phyloP scores from a whole-genome alignment of 2,113 vertebrate genomes.

The Delphinapterus leucas region DNA sequence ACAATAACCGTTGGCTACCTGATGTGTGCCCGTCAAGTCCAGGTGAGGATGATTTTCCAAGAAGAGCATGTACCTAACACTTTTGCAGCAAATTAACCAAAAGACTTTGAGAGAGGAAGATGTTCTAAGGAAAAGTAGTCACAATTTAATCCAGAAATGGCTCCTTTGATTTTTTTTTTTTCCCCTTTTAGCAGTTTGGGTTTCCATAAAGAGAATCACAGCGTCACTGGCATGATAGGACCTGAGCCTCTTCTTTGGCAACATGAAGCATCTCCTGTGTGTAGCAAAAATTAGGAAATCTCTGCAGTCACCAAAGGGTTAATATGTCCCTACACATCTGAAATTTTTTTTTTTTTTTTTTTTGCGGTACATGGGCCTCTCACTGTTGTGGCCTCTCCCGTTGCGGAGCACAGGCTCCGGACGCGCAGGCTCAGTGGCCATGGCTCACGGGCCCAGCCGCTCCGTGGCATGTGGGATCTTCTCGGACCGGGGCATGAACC shows the following conservation, averaged over 20 bases:
- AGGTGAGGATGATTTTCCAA: slow-evolving; percentile 58
- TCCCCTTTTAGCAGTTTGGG: neutral
- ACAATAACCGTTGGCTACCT: slow-evolving; percentile 52
- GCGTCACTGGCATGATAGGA: neutral
- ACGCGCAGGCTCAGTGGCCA: too few species aligned
- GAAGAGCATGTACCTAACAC: neutral
- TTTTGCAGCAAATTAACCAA: slow-evolving; percentile 33
- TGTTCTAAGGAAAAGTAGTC: neutral
- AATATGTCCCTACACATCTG: neutral
- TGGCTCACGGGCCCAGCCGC: too few species aligned
- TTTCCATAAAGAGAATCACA: neutral
- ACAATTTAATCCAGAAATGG: neutral
- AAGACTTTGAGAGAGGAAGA: neutral
- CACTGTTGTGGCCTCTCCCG: too few species aligned
- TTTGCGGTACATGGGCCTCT: too few species aligned
- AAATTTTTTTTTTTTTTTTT: neutral
- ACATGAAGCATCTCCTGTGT: neutral
- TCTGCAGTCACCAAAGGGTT: neutral
- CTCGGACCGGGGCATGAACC: too few species aligned
- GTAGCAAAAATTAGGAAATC: slow-evolving; percentile 8
- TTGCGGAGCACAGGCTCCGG: too few species aligned
- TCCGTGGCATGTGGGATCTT: too few species aligned
- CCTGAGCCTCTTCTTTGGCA: neutral
- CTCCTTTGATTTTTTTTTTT: neutral
- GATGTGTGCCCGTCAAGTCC: neutral